A percentile compares a stretch with the other conserved stretches of the same genome.
Conservation (phyloP, 1,140 invertebrate species). For the Trichonephila inaurata region DNA sequence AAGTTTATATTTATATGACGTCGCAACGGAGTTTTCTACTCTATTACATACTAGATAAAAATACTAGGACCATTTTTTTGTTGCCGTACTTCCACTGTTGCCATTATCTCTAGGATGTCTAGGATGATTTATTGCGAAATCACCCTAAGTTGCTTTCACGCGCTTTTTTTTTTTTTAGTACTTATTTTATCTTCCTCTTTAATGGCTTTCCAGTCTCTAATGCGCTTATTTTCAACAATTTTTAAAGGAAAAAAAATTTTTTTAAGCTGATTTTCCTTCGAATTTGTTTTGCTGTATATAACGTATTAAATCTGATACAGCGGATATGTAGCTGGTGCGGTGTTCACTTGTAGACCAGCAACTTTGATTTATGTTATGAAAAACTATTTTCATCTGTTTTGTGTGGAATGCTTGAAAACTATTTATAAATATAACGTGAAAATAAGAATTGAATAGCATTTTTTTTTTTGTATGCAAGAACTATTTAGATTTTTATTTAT, state of each 20-base stretch:
- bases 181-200: constrained; percentile 44
- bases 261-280: not conserved
- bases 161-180: constrained; percentile 32
- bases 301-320: constrained; percentile 24
- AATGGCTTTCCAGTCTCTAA: constrained; percentile 58
- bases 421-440: too few relatives aligned
- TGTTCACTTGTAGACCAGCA: not conserved
- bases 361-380: not conserved
- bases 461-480: too few relatives aligned
- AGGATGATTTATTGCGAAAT: constrained; percentile 69
- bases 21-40: constrained; percentile 2
- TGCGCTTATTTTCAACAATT: constrained; percentile 43
- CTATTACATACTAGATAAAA: constrained; percentile 67
- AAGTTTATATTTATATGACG: constrained; percentile 67
- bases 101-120: constrained; percentile 65
- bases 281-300: constrained; percentile 35
- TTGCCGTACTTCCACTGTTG: not conserved
- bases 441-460: too few relatives aligned
- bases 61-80: constrained; percentile 14
- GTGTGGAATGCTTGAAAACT: not conserved
- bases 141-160: constrained; percentile 57
- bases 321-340: not conserved
- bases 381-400: not conserved
- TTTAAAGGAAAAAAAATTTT: constrained; percentile 23
- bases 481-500: too few relatives aligned